Evolutionary conservation across 2,113 vertebrate species (phyloP), one percentile per base, ranked within the genome.

Genomic region (Aspiorhynchus laticeps): DNA sequence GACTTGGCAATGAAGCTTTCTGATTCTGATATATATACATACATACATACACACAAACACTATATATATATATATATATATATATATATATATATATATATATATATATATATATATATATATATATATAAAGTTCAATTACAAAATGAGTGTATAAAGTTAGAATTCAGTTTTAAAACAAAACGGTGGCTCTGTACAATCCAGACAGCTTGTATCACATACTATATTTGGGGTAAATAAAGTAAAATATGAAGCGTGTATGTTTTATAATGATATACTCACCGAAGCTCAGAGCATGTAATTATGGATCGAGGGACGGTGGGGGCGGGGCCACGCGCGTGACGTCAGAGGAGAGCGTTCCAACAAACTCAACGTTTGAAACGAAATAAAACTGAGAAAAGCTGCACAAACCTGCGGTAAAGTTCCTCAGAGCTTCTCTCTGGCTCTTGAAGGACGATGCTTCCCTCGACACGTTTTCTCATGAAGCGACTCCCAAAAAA

Each of bases 401-500:
- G n/a, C 61, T 2, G 26, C 43, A 31, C n/a, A 7, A 67, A 82
- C 84, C 84, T 85, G 61, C 24, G 21, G 0, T 46, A 51, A 71
- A 28, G 65, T 21, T 61, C 0, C 19, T 61, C n/a, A 21, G 33
- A 24, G 61, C 12, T 31, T 86, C 8, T 46, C 24, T 71, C 14
- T 36, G 31, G 17, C 69, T 46, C 33, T 33, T 31, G 6, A 65
- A 56, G 51, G 43, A 59, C 28, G 59, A 74, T 36, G 43, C 26
- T 65, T 61, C 53, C 31, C 77, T n/a, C 83, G 41, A 48, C n/a
- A 69, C 87, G 63, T 43, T 65, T 85, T 77, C 73, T 81, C 65
- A 88, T 85, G 48, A 63, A 87, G 87, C 38, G 56, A 85, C 36
- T 80, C n/a, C 75, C 43, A 26, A 85, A 11, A 31, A 9, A 24